These are phyloP conservation scores for Diadegma fenestrale DNA, from an alignment of 2,888 invertebrate species.

Conservation along the genomic window DNA sequence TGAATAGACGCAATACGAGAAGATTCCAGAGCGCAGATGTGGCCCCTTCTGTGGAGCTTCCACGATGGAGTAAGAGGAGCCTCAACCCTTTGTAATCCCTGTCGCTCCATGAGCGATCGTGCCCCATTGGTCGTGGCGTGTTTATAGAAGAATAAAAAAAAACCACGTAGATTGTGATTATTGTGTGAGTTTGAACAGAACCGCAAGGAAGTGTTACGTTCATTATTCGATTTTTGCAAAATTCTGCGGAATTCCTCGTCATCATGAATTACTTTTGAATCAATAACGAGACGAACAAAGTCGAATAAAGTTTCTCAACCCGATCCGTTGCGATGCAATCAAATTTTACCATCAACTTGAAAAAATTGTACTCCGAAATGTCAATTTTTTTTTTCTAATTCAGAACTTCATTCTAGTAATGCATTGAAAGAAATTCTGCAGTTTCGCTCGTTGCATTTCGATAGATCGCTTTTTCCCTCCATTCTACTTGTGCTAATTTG, in stretches of 20 bases:
- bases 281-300: too few relatives aligned
- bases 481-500: too few relatives aligned
- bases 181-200: conserved; percentile 4
- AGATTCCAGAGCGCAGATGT: conserved; percentile 78
- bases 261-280: too few relatives aligned
- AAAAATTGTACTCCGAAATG: too few relatives aligned
- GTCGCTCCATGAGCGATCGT: neutral
- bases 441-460: too few relatives aligned
- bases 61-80: neutral
- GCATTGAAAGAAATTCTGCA: too few relatives aligned
- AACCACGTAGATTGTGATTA: neutral
- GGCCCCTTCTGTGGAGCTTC: conserved; percentile 57
- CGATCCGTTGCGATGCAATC: too few relatives aligned
- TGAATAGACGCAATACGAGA: conserved; percentile 62
- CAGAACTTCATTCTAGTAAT: too few relatives aligned
- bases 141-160: neutral
- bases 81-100: conserved; percentile 73
- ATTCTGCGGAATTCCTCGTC: neutral
- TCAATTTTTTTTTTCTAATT: too few relatives aligned
- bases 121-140: neutral
- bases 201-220: neutral
- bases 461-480: too few relatives aligned
- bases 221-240: neutral
- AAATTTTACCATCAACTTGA: too few relatives aligned
- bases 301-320: too few relatives aligned